phyloP scores from a whole-genome alignment of 2,888 invertebrate genomes.

The Gymnocheta viridis region DNA sequence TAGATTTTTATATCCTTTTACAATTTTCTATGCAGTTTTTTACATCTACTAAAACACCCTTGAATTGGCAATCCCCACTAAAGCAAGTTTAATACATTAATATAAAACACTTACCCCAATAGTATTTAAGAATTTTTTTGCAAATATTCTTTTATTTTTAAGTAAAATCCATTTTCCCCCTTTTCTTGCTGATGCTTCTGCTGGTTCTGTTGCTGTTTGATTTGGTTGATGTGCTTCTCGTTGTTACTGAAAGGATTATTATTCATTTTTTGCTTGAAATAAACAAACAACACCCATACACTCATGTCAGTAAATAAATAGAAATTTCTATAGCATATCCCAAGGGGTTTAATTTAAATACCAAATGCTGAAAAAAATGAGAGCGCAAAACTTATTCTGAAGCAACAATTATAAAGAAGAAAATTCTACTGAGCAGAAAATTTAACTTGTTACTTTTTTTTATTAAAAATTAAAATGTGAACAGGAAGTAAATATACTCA shows the following conservation, averaged over 20 bases:
- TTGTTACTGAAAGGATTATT: constrained; percentile 4
- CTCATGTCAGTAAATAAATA: background rate
- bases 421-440: background rate
- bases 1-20: background rate
- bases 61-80: constrained; percentile 18
- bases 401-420: constrained; percentile 33
- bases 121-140: background rate
- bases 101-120: constrained; percentile 42
- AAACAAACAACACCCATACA: constrained; percentile 1
- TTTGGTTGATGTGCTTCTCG: constrained; percentile 4
- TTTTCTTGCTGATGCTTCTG: background rate
- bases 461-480: background rate
- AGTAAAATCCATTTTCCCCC: constrained; percentile 25
- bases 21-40: background rate
- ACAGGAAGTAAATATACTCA: background rate
- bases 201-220: no score
- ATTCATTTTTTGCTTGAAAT: background rate
- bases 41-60: background rate
- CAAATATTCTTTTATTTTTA: constrained; percentile 20
- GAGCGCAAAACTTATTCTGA: background rate
- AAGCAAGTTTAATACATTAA: constrained; percentile 20
- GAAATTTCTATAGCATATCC: constrained; percentile 41
- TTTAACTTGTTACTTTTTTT: background rate
- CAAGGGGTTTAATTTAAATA: constrained; percentile 35
- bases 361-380: constrained; percentile 3